These are phyloP conservation scores for Leucophenga maculata DNA, from an alignment of 2,888 invertebrate species.

Conservation along the genomic window DNA sequence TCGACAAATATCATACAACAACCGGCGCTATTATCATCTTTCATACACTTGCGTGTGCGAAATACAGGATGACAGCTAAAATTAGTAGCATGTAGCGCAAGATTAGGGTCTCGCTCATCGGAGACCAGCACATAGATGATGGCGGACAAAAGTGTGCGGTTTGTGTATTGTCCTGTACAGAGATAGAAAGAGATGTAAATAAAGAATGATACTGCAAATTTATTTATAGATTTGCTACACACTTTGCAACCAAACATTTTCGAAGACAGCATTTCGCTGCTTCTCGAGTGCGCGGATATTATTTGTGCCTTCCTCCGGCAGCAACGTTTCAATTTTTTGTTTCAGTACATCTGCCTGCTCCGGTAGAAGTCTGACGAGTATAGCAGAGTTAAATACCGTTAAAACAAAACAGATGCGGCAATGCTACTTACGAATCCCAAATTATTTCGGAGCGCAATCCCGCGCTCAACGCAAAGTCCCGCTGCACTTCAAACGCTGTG, in stretches of 20 bases:
- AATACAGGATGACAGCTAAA: conserved; percentile 61
- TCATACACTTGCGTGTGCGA: conserved; percentile 62
- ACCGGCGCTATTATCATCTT: conserved; percentile 48
- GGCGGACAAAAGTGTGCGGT: conserved; percentile 56
- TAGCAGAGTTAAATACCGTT: not conserved
- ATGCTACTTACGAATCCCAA: conserved; percentile 61
- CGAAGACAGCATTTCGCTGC: conserved; percentile 48
- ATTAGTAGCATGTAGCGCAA: conserved; percentile 45
- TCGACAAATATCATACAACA: conserved; percentile 68
- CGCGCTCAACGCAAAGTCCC: conserved; percentile 58
- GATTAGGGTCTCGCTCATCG: conserved; percentile 30
- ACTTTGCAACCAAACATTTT: conserved; percentile 60
- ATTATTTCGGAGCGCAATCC: conserved; percentile 57
- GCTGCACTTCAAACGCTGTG: conserved; percentile 57
- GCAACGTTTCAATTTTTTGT: conserved; percentile 46
- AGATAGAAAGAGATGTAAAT: too few relatives aligned
- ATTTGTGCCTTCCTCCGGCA: conserved; percentile 28
- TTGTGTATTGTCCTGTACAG: conserved; percentile 52
- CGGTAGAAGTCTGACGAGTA: conserved; percentile 43
- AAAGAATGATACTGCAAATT: not conserved
- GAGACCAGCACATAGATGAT: conserved; percentile 62
- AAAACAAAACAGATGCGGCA: not conserved
- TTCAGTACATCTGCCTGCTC: conserved; percentile 48
- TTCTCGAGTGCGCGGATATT: conserved; percentile 33
- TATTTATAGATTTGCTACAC: conserved; percentile 22